phyloP scores from a whole-genome alignment of 2,888 invertebrate species.

The Acanthosepion lycidas region DNA sequence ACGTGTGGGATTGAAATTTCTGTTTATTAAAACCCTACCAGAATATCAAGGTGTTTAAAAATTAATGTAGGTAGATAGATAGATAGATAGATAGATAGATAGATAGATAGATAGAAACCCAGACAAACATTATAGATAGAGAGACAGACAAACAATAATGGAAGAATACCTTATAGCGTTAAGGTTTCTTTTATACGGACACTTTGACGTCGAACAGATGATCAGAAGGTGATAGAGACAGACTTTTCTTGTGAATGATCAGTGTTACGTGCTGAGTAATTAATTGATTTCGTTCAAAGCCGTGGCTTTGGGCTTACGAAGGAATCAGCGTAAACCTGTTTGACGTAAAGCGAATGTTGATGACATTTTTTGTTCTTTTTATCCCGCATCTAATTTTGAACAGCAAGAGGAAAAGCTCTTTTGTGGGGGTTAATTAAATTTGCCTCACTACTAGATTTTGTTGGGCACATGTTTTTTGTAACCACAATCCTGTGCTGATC shows the following conservation, averaged over 20 bases:
- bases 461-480: constrained; percentile 33
- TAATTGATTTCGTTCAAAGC: background rate
- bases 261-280: background rate
- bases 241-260: background rate
- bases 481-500: background rate
- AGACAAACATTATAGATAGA: too few relatives aligned
- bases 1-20: too few relatives aligned
- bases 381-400: too few relatives aligned
- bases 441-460: background rate
- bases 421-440: background rate
- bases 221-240: background rate
- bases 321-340: background rate
- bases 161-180: too few relatives aligned
- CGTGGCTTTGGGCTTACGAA: background rate
- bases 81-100: too few relatives aligned
- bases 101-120: too few relatives aligned
- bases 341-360: constrained; percentile 8
- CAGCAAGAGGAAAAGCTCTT: background rate
- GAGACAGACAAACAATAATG: too few relatives aligned
- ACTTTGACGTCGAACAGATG: background rate
- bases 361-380: background rate
- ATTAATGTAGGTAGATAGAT: too few relatives aligned
- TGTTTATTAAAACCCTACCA: too few relatives aligned
- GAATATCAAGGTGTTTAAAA: too few relatives aligned
- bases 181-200: too few relatives aligned